Evolutionary conservation across 2,797 vertebrate genomes (phyloP), one percentile per base, ranked within the genome.

Genomic region (Catamblyrhynchus diadema): DNA sequence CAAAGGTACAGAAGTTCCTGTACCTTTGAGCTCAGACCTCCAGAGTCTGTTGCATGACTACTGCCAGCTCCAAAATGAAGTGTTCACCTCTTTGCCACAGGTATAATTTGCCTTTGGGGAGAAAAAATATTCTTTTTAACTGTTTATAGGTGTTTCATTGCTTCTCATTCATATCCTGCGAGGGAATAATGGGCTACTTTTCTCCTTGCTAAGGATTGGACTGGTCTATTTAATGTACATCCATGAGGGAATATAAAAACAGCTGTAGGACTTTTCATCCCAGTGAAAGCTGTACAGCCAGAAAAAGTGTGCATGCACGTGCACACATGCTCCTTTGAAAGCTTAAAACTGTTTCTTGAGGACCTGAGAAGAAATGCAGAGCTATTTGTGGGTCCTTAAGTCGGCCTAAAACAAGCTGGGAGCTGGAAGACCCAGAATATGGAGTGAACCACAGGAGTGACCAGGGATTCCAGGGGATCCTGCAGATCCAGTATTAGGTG

Each of bases 291-390:
- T 7, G 2, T 56, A n/a, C 23, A 88, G 44, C 3, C 59, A 86
- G 53, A 72, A 64, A 86, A 88, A 59, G 8, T 0, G 0, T 20
- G 39, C 30, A 8, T 42, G 24, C 20, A n/a, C 2, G 1, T 6
- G 69, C 19, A 53, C 9, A 17, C 4, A 11, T 9, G 18, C 28
- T 83, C 25, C 44, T 88, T 54, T 75, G 35, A 62, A 78, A 84
- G 22, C 14, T 66, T 81, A 32, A 69, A 51, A 47, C 32, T 66
- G 6, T 66, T 94, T 56, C 39, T 18, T 54, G 73, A 90, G 48
- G 24, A 73, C 37, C 27, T 79, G 60, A 88, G 32, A 88, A 86
- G 18, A 19, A 77, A 27, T 32, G 25, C 56, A 73, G 33, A 70
- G 17, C 54, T 92, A 33, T 54, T 59, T 73, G 37, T 53, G 53